A percentile compares a stretch with the other conserved stretches of the same genome.
These are phyloP conservation scores for Drosophila silvestris DNA, from an alignment of 2,888 invertebrate species.

Conservation along the genomic window DNA sequence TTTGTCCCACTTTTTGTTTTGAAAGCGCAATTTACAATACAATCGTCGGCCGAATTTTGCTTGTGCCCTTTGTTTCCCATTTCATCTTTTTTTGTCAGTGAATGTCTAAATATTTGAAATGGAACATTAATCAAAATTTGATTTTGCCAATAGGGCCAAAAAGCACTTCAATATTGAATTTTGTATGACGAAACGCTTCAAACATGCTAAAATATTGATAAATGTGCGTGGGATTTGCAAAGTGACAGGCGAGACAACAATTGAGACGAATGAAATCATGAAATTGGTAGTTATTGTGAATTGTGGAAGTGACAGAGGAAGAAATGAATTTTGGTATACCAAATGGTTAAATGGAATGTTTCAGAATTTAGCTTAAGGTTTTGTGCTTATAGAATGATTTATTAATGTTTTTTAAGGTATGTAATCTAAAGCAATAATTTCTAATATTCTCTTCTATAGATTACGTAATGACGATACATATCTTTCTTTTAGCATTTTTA, in stretches of 20 bases:
- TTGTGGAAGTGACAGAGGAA: background rate
- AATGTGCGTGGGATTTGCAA: conserved; percentile 39
- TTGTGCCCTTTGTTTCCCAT: conserved; percentile 34
- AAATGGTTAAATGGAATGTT: background rate
- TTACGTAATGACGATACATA: background rate
- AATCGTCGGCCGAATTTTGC: conserved; percentile 36
- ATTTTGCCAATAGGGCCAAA: conserved; percentile 33
- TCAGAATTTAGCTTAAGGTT: background rate
- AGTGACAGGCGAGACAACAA: conserved; percentile 42
- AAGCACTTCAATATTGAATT: conserved; percentile 39
- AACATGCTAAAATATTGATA: conserved; percentile 70
- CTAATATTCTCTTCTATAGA: background rate
- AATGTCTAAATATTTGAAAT: conserved; percentile 63
- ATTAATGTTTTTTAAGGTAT: background rate
- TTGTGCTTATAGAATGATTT: background rate
- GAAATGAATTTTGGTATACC: too few species aligned
- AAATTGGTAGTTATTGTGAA: background rate
- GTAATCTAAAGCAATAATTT: background rate
- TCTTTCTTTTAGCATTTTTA: conserved; percentile 1
- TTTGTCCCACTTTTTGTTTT: conserved; percentile 34
- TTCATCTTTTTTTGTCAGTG: conserved; percentile 9
- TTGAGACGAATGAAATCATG: conserved; percentile 26
- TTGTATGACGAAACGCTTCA: conserved; percentile 22
- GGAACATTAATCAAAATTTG: conserved; percentile 61
- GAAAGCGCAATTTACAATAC: conserved; percentile 48